Base-by-base conservation (phyloP, 2,797 vertebrate genomes). In the Microctenopoma steveboyesi region DNA sequence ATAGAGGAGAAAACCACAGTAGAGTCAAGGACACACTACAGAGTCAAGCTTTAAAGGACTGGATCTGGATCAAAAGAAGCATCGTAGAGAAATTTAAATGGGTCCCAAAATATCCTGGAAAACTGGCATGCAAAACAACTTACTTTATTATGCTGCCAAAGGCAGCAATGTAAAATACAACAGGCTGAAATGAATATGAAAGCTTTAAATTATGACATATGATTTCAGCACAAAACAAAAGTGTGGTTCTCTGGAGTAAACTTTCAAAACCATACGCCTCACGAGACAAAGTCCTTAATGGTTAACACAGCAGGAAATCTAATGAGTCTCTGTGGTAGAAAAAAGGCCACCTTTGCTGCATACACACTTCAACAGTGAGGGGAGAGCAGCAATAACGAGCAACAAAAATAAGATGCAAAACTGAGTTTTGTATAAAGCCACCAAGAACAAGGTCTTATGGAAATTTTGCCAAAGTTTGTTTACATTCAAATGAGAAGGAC, bases 401-500 rank as follows among this genome's bases (percentile, higher is more conserved):
- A 74, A 22, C 48, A 77, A 71, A 63, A 78, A 60, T 15, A 59
- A 71, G 45, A 88, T 90, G 88, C 87, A 90, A 91, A 89, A 67
- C 43, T 5, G 54, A 33, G 64, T 78, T 90, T 90, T 85, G 78
- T 62, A 79, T 83, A 69, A 85, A 79, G 53, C 83, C 69, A 68
- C 35, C 51, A 47, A 58, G 68, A 81, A 67, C 52, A 59, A 78
- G 55, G 68, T 12, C 27, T 49, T 30, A 88, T 89, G 86, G 64
- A 90, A 91, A 92, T 91, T 12, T 45, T 50, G 42, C 60, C 65
- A 76, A 35, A 56, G 60, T 92, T 92, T 92, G 89, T 84, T 87
- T 92, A 89, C 72, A 93, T 86, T 89, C 89, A 94, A 92, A 93
- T 83, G 55, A 87, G 78, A 71, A 33, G 59, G 51, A 51, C 15